These are phyloP conservation scores for Erannis defoliaria DNA, from an alignment of 2,888 invertebrate genomes.

Conservation along the genomic window DNA sequence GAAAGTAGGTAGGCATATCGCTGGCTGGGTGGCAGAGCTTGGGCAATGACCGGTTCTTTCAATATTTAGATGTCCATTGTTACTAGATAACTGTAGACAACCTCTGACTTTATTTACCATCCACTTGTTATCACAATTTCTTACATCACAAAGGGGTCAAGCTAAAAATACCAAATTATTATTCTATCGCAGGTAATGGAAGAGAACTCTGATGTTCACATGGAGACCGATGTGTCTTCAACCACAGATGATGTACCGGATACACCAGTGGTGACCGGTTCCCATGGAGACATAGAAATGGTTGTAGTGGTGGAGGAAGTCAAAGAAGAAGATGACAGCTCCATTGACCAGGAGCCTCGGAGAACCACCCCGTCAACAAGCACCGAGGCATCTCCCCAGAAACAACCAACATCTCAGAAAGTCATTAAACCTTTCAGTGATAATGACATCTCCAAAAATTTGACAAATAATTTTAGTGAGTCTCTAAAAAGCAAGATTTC, in stretches of 20 bases:
- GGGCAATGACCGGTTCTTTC: conserved; percentile 75
- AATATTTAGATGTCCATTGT: conserved; percentile 63
- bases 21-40: conserved; percentile 68
- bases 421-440: conserved; percentile 7
- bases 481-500: conserved; percentile 10
- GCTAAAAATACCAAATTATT: conserved; percentile 64
- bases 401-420: conserved; percentile 31
- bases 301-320: conserved; percentile 72
- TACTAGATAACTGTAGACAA: conserved; percentile 44
- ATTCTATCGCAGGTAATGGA: conserved; percentile 75
- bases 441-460: conserved; percentile 1
- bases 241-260: conserved; percentile 72
- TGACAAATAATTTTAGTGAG: conserved; percentile 5
- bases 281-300: conserved; percentile 70
- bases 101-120: conserved; percentile 39
- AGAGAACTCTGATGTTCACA: conserved; percentile 71
- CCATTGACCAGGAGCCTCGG: conserved; percentile 36
- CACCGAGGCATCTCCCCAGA: conserved; percentile 39
- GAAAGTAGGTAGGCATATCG: conserved; percentile 72
- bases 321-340: conserved; percentile 56
- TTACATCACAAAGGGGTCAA: conserved; percentile 59
- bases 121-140: conserved; percentile 46
- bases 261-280: conserved; percentile 64
- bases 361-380: conserved; percentile 40
- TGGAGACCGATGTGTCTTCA: conserved; percentile 79